Percentiles rank a stretch among this genome's conserved stretches.
Conservation (phyloP, 2,888 invertebrate genomes). For the Harpalus rubripes region DNA sequence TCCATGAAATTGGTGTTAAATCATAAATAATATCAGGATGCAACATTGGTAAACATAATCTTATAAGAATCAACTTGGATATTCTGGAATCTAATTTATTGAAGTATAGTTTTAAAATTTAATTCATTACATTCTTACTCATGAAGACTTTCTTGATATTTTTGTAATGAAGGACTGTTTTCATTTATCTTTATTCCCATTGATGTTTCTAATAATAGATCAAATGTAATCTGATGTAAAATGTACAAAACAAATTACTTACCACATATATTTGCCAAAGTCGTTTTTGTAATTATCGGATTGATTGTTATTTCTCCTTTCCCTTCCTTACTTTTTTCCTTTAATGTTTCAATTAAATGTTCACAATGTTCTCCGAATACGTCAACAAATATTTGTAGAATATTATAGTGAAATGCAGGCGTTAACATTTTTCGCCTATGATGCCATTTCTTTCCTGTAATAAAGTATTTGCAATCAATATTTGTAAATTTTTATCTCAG, state of each 20-base stretch:
- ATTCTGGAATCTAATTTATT: not conserved
- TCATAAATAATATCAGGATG: conserved; percentile 27
- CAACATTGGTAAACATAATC: not conserved
- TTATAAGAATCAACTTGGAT: not conserved
- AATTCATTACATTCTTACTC: not conserved
- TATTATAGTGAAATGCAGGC: conserved; percentile 83
- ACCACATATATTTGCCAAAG: conserved; percentile 86
- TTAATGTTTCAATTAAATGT: conserved; percentile 73
- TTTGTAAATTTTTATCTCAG: no score
- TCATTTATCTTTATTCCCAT: conserved; percentile 83
- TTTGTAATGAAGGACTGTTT: conserved; percentile 75
- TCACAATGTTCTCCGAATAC: conserved; percentile 77
- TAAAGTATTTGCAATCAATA: no score
- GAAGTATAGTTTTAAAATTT: not conserved
- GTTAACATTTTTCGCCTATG: conserved; percentile 82
- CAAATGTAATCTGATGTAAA: not conserved
- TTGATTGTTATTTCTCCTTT: conserved; percentile 79
- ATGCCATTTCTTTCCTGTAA: conserved; percentile 80
- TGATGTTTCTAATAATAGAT: conserved; percentile 79
- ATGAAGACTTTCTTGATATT: conserved; percentile 81
- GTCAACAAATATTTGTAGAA: conserved; percentile 77
- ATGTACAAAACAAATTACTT: not conserved
- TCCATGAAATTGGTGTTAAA: not conserved
- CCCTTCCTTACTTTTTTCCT: conserved; percentile 71
- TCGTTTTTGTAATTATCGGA: conserved; percentile 80